Evolutionary conservation across 2,888 invertebrate genomes (phyloP), one percentile per base, ranked within the genome.

Genomic region (Elmis aenea): DNA sequence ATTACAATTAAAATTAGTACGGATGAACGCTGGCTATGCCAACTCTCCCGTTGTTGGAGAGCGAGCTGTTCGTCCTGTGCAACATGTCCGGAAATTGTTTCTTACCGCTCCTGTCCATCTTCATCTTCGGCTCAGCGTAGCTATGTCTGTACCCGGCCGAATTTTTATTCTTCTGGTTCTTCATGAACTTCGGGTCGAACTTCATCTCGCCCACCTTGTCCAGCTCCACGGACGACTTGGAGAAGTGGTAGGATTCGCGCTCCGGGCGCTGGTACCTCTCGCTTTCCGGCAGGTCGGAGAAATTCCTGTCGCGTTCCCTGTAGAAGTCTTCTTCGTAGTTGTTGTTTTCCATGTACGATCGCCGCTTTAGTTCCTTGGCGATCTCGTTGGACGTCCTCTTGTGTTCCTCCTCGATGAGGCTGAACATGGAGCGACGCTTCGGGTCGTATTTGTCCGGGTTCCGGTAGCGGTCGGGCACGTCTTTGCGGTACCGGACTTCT

Each of bases 121-220:
- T 62, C 3, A 76, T 69, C 40, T 77, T 74, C 10, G 79, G 77
- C 50, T 81, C 81, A n/a, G 79, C 81, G 52, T 80, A 81, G 57
- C 80, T 81, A 55, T 81, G 81, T 31, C 81, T 71, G 42, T 67
- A 68, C 1, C 66, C 66, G 3, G 59, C 63, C 0, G 54, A 36
- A 30, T 51, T 55, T 11, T 46, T 47, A 2, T 43, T 26, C 39
- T 62, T 63, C 34, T 62, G 63, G 42, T 60, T 62, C 33, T 63
- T 64, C 0, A 55, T 33, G 26, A 52, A 61, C 42, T 61, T 60
- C 9, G 46, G 38, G 38, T 62, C 59, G 29, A 58, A 60, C 26
- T 59, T 59, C 27, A 39, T 28, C 8, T 40, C 48, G 0, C 51
- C 48, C 2, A 58, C 48, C 47, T 61, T 59, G 41, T 66, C 66